These are phyloP conservation scores for Caranx melampygus DNA, from an alignment of 2,113 vertebrate genomes.

Conservation along the genomic window DNA sequence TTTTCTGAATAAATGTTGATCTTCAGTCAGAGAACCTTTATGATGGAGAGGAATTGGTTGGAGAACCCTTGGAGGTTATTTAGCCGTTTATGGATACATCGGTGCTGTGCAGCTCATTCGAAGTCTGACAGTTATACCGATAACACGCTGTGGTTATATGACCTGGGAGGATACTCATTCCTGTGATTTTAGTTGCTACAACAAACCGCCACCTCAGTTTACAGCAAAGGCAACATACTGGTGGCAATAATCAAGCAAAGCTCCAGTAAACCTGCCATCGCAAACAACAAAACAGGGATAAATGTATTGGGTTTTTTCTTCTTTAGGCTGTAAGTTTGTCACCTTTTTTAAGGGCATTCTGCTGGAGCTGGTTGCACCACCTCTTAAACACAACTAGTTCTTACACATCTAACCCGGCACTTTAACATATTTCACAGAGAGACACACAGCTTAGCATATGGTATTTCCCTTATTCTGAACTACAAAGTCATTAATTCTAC, in stretches of 20 bases:
- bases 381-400: background rate
- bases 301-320: background rate
- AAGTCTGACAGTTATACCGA: constrained; percentile 2
- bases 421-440: background rate
- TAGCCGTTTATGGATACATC: constrained; percentile 24
- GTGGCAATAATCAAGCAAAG: constrained; percentile 21
- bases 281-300: constrained; percentile 8
- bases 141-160: constrained; percentile 11
- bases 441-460: background rate
- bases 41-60: background rate
- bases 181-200: constrained; percentile 31
- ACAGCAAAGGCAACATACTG: constrained; percentile 16
- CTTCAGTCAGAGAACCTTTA: background rate
- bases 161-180: constrained; percentile 12
- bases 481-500: too few species aligned
- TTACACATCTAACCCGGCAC: background rate
- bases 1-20: constrained; percentile 1
- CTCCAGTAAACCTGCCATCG: constrained; percentile 13
- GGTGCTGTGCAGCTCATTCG: constrained; percentile 2
- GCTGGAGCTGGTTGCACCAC: background rate
- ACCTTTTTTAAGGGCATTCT: background rate
- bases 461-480: background rate
- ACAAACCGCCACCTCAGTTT: constrained; percentile 6
- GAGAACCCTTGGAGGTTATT: constrained; percentile 5
- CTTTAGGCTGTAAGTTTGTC: background rate